Base-by-base conservation (phyloP, 2,113 vertebrate species). In the Boleophthalmus pectinirostris region DNA sequence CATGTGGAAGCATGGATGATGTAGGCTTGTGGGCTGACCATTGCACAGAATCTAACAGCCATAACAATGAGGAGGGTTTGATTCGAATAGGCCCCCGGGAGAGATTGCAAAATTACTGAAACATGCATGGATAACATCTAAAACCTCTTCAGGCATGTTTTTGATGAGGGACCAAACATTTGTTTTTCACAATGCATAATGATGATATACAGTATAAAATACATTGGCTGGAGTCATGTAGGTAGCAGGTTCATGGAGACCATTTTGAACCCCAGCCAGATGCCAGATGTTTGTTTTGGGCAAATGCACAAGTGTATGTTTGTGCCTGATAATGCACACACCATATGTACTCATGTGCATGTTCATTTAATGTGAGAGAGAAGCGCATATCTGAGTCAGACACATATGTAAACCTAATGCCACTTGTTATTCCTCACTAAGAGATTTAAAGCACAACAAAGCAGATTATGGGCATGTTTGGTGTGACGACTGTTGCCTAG, bases 401-500 rank as follows among this genome's bases (percentile, higher is more conserved):
- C 61, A 63, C 25, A 64, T 20, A 64, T n/a, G 33, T 38, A 64
- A 64, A 43, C 33, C 29, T 21, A 23, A 46, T 47, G 38, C 65
- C 21, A 66, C 38, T 66, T 66, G 43, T 66, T 66, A 66, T 66
- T 66, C 38, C 21, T 24, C 65, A 47, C 65, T 24, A 47, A 25
- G 16, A 64, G 61, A 64, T 20, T 64, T 64, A 38, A 20, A 43
- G 23, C 38, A 66, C 21, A 66, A 66, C 35, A 46, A 66, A 43
- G 33, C 33, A n/a, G 43, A 66, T 66, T 66, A 66, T 66, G 21
- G 47, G 38, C 65, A 23, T 66, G 56, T 80, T 58, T 74, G 72
- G 67, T 74, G 67, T 56, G 14, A 71, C 66, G 29, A 38, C 68
- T 35, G 56, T 51, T 3, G 3, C 73, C 75, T 77, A 45, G 11